phyloP scores from a whole-genome alignment of 2,797 vertebrate species.

The Clamator glandarius region DNA sequence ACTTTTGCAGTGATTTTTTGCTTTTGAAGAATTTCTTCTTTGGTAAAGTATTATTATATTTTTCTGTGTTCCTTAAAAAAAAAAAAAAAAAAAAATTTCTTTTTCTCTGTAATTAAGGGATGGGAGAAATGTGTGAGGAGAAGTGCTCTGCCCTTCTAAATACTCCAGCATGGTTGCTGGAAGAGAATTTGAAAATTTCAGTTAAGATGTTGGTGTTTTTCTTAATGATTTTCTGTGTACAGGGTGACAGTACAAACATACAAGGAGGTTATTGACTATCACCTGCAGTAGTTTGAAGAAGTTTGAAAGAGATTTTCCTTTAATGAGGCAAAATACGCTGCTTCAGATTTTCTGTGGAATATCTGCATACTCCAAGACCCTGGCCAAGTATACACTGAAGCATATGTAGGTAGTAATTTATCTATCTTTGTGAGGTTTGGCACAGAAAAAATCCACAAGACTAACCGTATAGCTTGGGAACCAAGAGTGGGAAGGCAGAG shows the following conservation, averaged over 20 bases:
- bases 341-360: not conserved
- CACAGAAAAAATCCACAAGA: no score
- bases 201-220: not conserved
- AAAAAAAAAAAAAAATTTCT: accelerated
- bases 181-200: not conserved
- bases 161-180: not conserved
- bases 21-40: slow-evolving; percentile 47
- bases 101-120: not conserved
- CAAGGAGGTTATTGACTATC: not conserved
- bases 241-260: not conserved
- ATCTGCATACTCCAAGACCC: not conserved
- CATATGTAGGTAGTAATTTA: not conserved
- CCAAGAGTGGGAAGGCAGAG: no score
- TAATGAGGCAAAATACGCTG: not conserved
- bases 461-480: no score
- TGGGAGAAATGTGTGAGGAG: no score
- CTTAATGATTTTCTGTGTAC: not conserved
- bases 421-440: not conserved
- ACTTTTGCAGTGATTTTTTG: slow-evolving; percentile 14
- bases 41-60: slow-evolving; percentile 71
- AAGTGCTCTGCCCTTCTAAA: not conserved
- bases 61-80: not conserved
- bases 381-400: not conserved
- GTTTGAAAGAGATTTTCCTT: not conserved
- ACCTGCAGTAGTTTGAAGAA: not conserved